Conservation (phyloP, 2,888 invertebrate species). For the Heliconius aoede region DNA sequence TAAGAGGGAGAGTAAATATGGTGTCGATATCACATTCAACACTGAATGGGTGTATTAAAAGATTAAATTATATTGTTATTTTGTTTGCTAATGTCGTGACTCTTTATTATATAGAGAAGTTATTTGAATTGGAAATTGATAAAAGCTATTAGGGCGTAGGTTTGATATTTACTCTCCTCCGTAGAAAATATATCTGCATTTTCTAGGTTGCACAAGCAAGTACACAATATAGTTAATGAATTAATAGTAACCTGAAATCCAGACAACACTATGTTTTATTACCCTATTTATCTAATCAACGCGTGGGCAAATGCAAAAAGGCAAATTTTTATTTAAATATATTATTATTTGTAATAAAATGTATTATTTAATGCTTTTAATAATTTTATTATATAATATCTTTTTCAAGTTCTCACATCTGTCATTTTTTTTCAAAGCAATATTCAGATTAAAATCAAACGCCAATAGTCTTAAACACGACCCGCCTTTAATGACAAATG, state of each 20-base stretch:
- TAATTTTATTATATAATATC: background rate
- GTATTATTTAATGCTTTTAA: background rate
- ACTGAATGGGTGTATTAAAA: background rate
- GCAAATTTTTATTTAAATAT: too few species aligned
- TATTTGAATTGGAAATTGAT: too few species aligned
- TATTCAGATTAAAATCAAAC: background rate
- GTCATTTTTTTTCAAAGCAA: background rate
- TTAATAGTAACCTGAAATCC: too few species aligned
- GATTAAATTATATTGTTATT: constrained; percentile 5
- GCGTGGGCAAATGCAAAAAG: too few species aligned
- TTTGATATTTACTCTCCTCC: too few species aligned
- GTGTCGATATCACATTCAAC: constrained; percentile 16
- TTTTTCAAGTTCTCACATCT: background rate
- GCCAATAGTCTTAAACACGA: constrained; percentile 3
- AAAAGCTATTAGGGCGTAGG: background rate
- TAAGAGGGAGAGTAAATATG: constrained; percentile 22
- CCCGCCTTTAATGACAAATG: constrained; percentile 12
- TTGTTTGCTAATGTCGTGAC: background rate
- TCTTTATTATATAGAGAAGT: background rate
- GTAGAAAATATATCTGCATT: too few species aligned
- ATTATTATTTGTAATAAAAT: too few species aligned
- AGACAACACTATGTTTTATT: too few species aligned
- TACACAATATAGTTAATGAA: too few species aligned
- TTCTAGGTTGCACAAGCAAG: too few species aligned
- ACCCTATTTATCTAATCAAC: too few species aligned